Evolutionary conservation across 2,797 vertebrate species (phyloP).

Genomic region (Erpetoichthys calabaricus): DNA sequence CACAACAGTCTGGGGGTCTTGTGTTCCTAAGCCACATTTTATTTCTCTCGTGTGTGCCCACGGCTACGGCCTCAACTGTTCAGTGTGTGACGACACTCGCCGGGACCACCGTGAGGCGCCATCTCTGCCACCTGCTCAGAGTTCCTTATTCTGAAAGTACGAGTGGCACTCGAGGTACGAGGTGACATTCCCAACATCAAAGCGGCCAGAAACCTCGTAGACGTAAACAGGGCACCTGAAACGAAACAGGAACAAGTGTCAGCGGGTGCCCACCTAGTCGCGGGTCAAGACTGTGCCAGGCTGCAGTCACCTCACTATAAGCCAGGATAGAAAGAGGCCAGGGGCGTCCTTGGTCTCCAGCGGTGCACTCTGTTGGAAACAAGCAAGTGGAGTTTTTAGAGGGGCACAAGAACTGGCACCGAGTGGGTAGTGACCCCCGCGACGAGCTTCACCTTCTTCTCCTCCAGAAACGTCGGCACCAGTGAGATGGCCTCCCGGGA

Average conservation of each 20-base stretch:
- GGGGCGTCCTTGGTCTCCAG: slow-evolving; percentile 57
- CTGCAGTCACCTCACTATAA: slow-evolving; percentile 43
- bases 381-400: background rate
- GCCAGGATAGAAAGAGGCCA: slow-evolving; percentile 61
- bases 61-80: too few relatives aligned
- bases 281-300: too few relatives aligned
- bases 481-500: slow-evolving; percentile 46
- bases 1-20: too few relatives aligned
- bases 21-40: too few relatives aligned
- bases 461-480: slow-evolving; percentile 48
- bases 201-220: slow-evolving; percentile 52
- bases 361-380: slow-evolving; percentile 31
- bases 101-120: too few relatives aligned
- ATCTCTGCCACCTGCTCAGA: too few relatives aligned
- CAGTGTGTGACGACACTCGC: too few relatives aligned
- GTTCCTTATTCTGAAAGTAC: slow-evolving; percentile 38
- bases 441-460: slow-evolving; percentile 45
- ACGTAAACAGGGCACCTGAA: slow-evolving; percentile 51
- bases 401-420: too few relatives aligned
- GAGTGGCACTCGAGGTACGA: slow-evolving; percentile 54
- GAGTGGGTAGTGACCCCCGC: too few relatives aligned
- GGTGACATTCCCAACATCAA: slow-evolving; percentile 59
- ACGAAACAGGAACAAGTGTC: background rate
- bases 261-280: too few relatives aligned
- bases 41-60: too few relatives aligned